A percentile compares a stretch with the other conserved stretches of the same genome.
phyloP scores from a whole-genome alignment of 2,797 vertebrate genomes.

The Dendrocincla fuliginosa region DNA sequence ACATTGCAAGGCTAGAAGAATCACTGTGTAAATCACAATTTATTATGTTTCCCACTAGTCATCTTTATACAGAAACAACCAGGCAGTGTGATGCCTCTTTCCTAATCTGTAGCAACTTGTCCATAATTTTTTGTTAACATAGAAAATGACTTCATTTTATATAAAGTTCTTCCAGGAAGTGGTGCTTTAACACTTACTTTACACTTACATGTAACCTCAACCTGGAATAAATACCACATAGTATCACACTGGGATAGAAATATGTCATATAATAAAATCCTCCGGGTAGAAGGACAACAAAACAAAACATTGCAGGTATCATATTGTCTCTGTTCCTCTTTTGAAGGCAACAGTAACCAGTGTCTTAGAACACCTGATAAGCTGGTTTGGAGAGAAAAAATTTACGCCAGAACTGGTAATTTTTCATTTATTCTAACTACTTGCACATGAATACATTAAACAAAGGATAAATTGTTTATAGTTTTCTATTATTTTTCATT shows the following conservation, averaged over 20 bases:
- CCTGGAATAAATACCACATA: not conserved
- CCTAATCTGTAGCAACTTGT: not conserved
- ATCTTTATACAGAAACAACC: not conserved
- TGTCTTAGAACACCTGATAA: conserved; percentile 89
- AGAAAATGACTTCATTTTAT: not conserved
- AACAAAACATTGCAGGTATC: not conserved
- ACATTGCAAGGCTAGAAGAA: not conserved
- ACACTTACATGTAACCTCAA: not conserved
- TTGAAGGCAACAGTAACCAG: conserved; percentile 86
- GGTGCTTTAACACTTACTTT: not conserved
- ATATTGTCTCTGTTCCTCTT: not conserved
- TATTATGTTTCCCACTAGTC: not conserved
- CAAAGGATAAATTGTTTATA: not conserved
- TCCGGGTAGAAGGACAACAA: not conserved
- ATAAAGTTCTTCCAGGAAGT: not conserved
- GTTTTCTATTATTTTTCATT: not conserved
- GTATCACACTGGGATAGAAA: not conserved
- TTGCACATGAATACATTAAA: not conserved
- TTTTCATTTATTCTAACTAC: conserved; percentile 49
- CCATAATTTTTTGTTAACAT: not conserved
- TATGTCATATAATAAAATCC: not conserved
- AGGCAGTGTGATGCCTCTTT: not conserved
- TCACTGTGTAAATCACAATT: not conserved
- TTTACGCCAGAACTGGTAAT: conserved; percentile 87
- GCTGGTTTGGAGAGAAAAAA: conserved; percentile 90